Base-by-base conservation (phyloP, 1,140 invertebrate genomes). In the Drosophila bocqueti region DNA sequence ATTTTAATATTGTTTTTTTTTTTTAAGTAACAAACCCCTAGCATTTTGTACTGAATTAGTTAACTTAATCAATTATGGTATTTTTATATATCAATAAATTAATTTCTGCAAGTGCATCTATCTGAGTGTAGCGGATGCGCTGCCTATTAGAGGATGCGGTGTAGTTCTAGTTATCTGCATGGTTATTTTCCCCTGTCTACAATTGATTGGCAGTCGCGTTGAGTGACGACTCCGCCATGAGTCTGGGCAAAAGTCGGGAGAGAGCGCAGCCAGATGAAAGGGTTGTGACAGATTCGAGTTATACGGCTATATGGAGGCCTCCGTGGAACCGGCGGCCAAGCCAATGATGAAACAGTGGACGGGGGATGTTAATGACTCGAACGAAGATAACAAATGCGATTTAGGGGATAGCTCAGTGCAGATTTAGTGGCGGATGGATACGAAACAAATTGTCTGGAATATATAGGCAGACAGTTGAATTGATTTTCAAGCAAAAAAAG, bases 71-170 rank as follows among this genome's bases (percentile, higher is more conserved):
- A 50, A 50, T 50, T 5, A 9, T 3, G 3, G 2, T 2, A 15
- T 1, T 29, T n/a, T 31, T 21, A 21, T 15, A 31, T 31, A 13
- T 21, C 10, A 31, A 7, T 3, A 18, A 43, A 15, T 45, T 2
- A 31, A 34, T 65, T 38, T 36, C 34, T 46, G 5, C 15, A 15
- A 63, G 64, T 66, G 64, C 42, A 66, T 10, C 15, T 11, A n/a
- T 42, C 42, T 15, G 11, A 69, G 26, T 72, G 59, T 54, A 76
- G 76, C 80, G 66, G 76, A 59, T 76, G 68, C 65, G 50, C 63
- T 72, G 81, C 81, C 83, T 75, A 83, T 83, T 83, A 80, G 84
- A 71, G 83, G 84, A 71, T 86, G 76, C 66, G 76, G 80, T 67
- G 71, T 57, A 69, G 79, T 86, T 85, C 58, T 66, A 86, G 83